Evolutionary conservation across 2,888 invertebrate genomes (phyloP), one percentile per base, ranked within the genome.

Genomic region (Microctonus aethiopoides): DNA sequence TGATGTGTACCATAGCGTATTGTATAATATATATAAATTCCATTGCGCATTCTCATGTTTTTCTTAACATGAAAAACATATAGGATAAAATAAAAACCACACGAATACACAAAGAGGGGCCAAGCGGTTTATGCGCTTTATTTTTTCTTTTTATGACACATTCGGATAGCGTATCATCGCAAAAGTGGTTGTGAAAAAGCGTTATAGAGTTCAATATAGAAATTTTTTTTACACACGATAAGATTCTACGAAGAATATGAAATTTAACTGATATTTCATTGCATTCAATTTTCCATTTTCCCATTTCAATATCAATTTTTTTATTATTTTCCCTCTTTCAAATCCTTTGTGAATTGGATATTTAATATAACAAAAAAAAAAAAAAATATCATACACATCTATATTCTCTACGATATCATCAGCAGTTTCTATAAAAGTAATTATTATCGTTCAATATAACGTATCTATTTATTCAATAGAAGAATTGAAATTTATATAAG

Each of bases 61-160:
- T 52, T 51, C 63, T 63, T 63, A 34, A 46, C 51, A 26, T 59
- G 60, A 68, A 54, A 65, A 54, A 65, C 63, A 68, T 46, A 22
- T 46, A 22, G 51, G 64, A 59, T 29, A 20, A 64, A 69, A 69
- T 64, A 69, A 69, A 64, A 69, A 59, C 59, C 52, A 64, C 39
- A 36, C 22, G 39, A n/a, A 26, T n/a, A n/a, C n/a, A n/a, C n/a
- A 22, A 7, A 24, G 46, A 29, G 41, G 41, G 52, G 22, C 56
- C 51, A 51, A 64, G 64, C 52, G 51, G 68, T 69, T 69, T 69
- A 69, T 64, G 64, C 34, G 64, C 32, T 64, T 69, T n/a, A n/a
- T n/a, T n/a, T n/a, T n/a, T n/a, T n/a, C n/a, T n/a, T 69, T 69
- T 57, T 46, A 69, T 69, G 51, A 64, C 51, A 20, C 65, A 65